These are phyloP conservation scores for Parochlus steinenii DNA, from an alignment of 2,888 invertebrate genomes.

Conservation along the genomic window DNA sequence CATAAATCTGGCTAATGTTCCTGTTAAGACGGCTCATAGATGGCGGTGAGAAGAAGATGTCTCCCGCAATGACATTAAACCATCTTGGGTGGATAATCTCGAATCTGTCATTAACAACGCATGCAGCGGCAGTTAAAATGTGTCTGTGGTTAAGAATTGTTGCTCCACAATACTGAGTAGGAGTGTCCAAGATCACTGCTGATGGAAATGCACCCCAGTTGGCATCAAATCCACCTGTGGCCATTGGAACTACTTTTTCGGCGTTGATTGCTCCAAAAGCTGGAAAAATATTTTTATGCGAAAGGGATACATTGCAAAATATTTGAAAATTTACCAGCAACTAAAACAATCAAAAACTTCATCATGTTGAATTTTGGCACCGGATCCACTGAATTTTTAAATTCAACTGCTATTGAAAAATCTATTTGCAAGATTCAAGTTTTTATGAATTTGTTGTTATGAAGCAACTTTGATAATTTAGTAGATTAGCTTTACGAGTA, in stretches of 20 bases:
- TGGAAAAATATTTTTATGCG: background rate
- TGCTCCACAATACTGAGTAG: constrained; percentile 7
- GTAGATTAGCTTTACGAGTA: too few species aligned
- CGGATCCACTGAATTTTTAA: too few species aligned
- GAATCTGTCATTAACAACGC: constrained; percentile 10
- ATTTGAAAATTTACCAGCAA: constrained; percentile 3
- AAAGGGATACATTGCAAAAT: background rate
- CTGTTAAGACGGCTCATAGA: constrained; percentile 10
- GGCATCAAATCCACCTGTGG: constrained; percentile 1
- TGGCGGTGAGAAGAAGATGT: constrained; percentile 12
- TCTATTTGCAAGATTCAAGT: too few species aligned
- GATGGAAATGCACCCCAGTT: constrained; percentile 7
- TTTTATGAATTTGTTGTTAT: too few species aligned
- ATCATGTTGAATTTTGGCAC: too few species aligned
- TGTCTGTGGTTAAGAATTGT: background rate
- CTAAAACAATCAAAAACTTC: constrained; percentile 3
- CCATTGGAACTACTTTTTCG: background rate
- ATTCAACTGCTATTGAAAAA: too few species aligned
- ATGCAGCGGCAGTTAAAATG: constrained; percentile 13
- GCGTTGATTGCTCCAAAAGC: background rate
- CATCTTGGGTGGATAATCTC: constrained; percentile 12
- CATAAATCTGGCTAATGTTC: constrained; percentile 10
- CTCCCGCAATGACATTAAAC: constrained; percentile 13
- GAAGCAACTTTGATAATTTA: too few species aligned
- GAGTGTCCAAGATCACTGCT: constrained; percentile 2